A percentile compares a stretch with the other conserved stretches of the same genome.
phyloP scores from a whole-genome alignment of 2,113 vertebrate species.

The Platichthys stellatus region DNA sequence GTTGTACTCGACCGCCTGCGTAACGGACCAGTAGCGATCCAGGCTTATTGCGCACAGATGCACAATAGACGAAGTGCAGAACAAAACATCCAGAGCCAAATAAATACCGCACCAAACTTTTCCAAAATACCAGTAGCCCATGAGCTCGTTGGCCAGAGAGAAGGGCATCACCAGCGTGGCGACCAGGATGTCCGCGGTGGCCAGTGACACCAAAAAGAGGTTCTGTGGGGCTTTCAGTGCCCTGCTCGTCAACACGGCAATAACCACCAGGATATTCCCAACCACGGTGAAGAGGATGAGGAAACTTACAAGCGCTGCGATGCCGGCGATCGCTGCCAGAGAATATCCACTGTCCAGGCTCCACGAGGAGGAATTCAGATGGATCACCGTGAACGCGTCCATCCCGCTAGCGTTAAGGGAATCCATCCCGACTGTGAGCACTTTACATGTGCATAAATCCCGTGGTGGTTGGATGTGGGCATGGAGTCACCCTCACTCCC shows the following conservation, averaged over 20 bases:
- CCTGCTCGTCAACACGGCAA: constrained; percentile 91
- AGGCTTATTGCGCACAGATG: constrained; percentile 96
- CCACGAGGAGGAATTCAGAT: constrained; percentile 75
- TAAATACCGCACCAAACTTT: constrained; percentile 94
- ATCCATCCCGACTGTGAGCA: constrained; percentile 75
- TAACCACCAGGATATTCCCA: constrained; percentile 93
- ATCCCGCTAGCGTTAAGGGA: constrained; percentile 77
- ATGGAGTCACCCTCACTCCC: constrained; percentile 20
- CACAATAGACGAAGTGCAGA: constrained; percentile 95
- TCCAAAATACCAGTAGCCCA: constrained; percentile 96
- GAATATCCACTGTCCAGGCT: constrained; percentile 85
- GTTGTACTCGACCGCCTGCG: constrained; percentile 94
- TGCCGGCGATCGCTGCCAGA: constrained; percentile 81
- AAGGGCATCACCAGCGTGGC: constrained; percentile 96
- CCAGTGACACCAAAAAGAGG: constrained; percentile 93
- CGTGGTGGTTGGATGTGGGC: neutral
- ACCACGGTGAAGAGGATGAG: constrained; percentile 92
- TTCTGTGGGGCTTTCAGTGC: constrained; percentile 93
- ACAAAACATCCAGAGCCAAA: constrained; percentile 91
- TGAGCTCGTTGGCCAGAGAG: constrained; percentile 93
- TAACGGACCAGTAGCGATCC: constrained; percentile 96
- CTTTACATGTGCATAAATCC: neutral
- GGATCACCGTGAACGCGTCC: constrained; percentile 78
- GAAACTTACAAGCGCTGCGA: constrained; percentile 88
- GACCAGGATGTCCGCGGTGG: constrained; percentile 94